phyloP scores from a whole-genome alignment of 2,113 vertebrate genomes.

The Laticauda laticaudata region DNA sequence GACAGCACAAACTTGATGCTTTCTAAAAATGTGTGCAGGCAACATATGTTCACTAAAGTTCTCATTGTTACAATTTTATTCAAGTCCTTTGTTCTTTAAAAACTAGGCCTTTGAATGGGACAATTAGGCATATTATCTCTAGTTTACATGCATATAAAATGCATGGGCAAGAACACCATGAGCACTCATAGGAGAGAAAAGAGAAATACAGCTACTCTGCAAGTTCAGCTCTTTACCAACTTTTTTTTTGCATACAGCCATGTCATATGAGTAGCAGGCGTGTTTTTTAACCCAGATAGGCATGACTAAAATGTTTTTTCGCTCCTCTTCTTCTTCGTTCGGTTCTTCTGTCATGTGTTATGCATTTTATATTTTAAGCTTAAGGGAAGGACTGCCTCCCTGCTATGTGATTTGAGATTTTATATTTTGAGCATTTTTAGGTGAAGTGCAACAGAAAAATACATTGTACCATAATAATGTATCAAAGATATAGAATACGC shows the following conservation, averaged over 20 bases:
- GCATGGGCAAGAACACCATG: not conserved
- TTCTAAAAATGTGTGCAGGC: not conserved
- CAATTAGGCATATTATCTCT: not conserved
- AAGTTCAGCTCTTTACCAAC: not conserved
- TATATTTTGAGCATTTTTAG: not conserved
- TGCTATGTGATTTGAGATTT: not conserved
- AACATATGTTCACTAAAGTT: not conserved
- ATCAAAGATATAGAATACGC: not conserved
- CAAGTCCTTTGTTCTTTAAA: too few relatives aligned
- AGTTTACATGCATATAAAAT: not conserved
- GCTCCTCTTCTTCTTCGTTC: not conserved
- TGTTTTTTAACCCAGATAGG: not conserved
- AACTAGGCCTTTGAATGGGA: too few relatives aligned
- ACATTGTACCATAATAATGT: not conserved
- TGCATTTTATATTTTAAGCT: not conserved
- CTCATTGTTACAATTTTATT: too few relatives aligned
- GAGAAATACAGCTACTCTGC: not conserved
- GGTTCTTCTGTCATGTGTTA: not conserved
- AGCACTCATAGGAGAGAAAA: not conserved
- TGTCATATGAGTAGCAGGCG: not conserved
- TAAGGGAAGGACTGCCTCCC: not conserved
- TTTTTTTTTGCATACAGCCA: not conserved
- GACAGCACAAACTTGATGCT: not conserved
- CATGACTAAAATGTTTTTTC: not conserved
- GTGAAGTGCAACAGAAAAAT: not conserved